A percentile compares a stretch with the other conserved stretches of the same genome.
Conservation (phyloP, 2,888 invertebrate species). For the Drosophila nr. perissopoda region DNA sequence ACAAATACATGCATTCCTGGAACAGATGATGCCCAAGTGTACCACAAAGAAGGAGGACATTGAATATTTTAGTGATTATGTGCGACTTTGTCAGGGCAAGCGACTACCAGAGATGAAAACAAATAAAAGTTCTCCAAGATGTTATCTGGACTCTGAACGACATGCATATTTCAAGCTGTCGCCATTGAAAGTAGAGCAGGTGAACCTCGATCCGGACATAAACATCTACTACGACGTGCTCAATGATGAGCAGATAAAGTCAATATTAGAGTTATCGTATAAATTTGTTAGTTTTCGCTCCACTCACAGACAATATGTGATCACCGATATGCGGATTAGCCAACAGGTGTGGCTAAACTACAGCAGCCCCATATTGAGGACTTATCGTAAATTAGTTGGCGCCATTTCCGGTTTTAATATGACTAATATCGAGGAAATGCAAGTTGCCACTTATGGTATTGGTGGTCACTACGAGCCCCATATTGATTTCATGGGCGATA, state of each 20-base stretch:
- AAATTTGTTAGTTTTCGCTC: slow-evolving; percentile 52
- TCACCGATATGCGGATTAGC: neutral
- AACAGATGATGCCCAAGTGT: slow-evolving; percentile 14
- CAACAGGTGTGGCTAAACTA: slow-evolving; percentile 68
- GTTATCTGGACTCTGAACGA: slow-evolving; percentile 51
- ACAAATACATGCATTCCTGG: slow-evolving; percentile 41
- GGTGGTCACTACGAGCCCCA: slow-evolving; percentile 99
- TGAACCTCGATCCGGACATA: slow-evolving; percentile 89
- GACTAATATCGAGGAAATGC: slow-evolving; percentile 95
- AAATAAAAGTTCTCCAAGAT: slow-evolving; percentile 19
- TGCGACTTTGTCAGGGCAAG: slow-evolving; percentile 65
- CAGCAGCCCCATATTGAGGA: slow-evolving; percentile 31
- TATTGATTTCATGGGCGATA: slow-evolving; percentile 90
- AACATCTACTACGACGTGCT: slow-evolving; percentile 94
- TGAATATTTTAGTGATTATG: slow-evolving; percentile 44
- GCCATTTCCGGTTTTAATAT: slow-evolving; percentile 94
- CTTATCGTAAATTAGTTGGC: slow-evolving; percentile 77
- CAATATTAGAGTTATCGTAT: slow-evolving; percentile 65
- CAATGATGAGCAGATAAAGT: slow-evolving; percentile 92
- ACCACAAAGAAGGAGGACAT: neutral
- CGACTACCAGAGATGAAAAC: slow-evolving; percentile 15
- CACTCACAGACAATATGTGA: neutral
- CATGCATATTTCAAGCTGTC: slow-evolving; percentile 90
- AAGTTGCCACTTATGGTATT: slow-evolving; percentile 99
- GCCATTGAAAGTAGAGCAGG: slow-evolving; percentile 88